These are phyloP conservation scores for Macaria liturata DNA, from an alignment of 2,888 invertebrate genomes.

Conservation along the genomic window DNA sequence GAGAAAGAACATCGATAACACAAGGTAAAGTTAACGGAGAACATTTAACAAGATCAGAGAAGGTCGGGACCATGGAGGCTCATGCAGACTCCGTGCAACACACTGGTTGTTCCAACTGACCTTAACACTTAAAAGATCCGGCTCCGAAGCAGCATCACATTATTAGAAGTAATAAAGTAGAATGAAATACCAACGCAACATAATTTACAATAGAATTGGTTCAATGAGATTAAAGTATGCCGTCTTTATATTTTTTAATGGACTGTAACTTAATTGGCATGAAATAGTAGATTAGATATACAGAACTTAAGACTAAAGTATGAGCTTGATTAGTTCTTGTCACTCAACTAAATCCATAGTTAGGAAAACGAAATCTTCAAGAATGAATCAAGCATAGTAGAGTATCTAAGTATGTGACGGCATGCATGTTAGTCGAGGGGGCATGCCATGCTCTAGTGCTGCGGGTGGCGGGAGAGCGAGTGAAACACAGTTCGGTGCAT, in stretches of 20 bases:
- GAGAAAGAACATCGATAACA: constrained; percentile 31
- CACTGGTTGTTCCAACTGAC: constrained; percentile 68
- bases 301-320: constrained; percentile 43
- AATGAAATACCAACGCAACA: constrained; percentile 54
- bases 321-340: constrained; percentile 53
- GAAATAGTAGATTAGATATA: constrained; percentile 28
- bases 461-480: constrained; percentile 73
- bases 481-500: constrained; percentile 82
- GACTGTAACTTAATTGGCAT: constrained; percentile 19
- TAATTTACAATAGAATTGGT: constrained; percentile 28
- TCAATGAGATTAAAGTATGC: constrained; percentile 20
- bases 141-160: constrained; percentile 81
- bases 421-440: constrained; percentile 71
- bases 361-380: constrained; percentile 11
- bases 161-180: constrained; percentile 69
- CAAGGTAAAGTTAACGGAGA: constrained; percentile 41
- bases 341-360: constrained; percentile 7
- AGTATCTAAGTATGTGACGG: constrained; percentile 41
- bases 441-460: constrained; percentile 79
- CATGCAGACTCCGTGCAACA: constrained; percentile 78
- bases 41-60: constrained; percentile 36
- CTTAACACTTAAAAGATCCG: constrained; percentile 77
- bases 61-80: constrained; percentile 57
- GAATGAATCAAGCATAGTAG: constrained; percentile 54
- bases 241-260: constrained; percentile 14